phyloP scores from a whole-genome alignment of 2,113 vertebrate species.

The Hemiprocne comata region DNA sequence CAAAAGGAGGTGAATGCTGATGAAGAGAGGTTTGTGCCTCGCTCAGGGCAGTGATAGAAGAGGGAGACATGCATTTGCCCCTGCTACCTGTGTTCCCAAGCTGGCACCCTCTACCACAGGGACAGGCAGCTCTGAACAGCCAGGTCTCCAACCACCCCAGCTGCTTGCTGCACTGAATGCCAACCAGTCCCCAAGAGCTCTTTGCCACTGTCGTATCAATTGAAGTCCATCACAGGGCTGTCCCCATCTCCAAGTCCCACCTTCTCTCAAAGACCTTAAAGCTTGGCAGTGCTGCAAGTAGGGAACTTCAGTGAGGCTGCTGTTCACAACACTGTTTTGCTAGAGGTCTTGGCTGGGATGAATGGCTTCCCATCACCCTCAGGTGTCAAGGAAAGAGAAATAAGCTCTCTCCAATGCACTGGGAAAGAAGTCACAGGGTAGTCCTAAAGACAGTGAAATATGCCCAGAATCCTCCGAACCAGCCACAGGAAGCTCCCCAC shows the following conservation, averaged over 20 bases:
- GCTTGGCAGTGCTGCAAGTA: background rate
- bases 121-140: background rate
- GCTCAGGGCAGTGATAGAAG: background rate
- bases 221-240: background rate
- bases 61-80: background rate
- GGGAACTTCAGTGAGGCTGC: background rate
- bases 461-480: background rate
- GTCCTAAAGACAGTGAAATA: background rate
- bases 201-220: background rate
- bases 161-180: background rate
- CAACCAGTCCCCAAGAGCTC: background rate
- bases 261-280: background rate
- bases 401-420: background rate
- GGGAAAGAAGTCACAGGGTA: background rate
- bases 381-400: background rate
- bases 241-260: background rate
- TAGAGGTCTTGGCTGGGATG: accelerated
- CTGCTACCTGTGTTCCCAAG: background rate
- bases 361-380: background rate
- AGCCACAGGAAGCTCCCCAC: accelerated
- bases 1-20: background rate
- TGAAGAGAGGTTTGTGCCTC: background rate
- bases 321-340: background rate
- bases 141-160: background rate
- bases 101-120: background rate